phyloP scores from a whole-genome alignment of 2,113 vertebrate species.

The Pachycephala philippinensis region DNA sequence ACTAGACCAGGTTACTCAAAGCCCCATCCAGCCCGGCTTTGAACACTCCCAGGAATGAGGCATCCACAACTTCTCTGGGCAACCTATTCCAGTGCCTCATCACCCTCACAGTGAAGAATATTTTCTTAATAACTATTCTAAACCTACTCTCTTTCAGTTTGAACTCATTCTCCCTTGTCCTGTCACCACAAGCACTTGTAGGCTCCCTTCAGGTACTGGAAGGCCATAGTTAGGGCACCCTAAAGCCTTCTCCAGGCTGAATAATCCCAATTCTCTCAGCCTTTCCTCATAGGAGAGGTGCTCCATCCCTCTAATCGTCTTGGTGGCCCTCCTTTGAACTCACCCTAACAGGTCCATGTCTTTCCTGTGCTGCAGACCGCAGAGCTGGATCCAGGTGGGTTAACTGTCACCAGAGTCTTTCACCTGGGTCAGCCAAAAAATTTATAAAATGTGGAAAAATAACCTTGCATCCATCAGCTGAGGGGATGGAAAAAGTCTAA shows the following conservation, averaged over 20 bases:
- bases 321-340: not conserved
- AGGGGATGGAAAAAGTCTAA: not conserved
- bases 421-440: not conserved
- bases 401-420: not conserved
- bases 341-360: not conserved
- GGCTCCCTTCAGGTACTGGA: not conserved
- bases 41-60: not conserved
- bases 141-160: not conserved
- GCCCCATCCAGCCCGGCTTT: not conserved
- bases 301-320: not conserved
- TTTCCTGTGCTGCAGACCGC: not conserved
- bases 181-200: not conserved
- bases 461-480: not conserved
- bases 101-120: not conserved
- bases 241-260: not conserved
- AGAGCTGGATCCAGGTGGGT: not conserved
- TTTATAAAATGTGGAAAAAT: not conserved
- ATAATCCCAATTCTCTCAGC: not conserved
- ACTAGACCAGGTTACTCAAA: not conserved
- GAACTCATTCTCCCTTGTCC: accelerated
- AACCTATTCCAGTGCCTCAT: not conserved
- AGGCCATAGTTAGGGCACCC: not conserved
- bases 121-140: not conserved
- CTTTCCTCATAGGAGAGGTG: not conserved
- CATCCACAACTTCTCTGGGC: not conserved